Conservation (phyloP, 1,140 invertebrate species). For the Heliconius eleuchia region DNA sequence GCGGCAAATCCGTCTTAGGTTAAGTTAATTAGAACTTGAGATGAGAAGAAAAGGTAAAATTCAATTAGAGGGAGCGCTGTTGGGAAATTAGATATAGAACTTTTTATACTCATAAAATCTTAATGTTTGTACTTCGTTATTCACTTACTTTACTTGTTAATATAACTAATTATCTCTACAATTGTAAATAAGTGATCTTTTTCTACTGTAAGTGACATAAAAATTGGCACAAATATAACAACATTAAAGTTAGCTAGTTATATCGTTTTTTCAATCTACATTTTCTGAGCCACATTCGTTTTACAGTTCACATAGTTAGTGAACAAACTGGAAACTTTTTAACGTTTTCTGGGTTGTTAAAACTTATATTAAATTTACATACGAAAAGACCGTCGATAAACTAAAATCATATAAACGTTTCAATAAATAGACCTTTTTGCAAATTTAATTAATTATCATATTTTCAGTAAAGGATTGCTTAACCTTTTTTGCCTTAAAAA, state of each 20-base stretch:
- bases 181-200: not conserved
- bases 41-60: slow-evolving; percentile 28
- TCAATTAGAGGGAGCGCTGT: slow-evolving; percentile 20
- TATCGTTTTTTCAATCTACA: not conserved
- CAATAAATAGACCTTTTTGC: too few relatives aligned
- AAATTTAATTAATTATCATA: too few relatives aligned
- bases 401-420: too few relatives aligned
- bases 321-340: not conserved
- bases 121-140: not conserved
- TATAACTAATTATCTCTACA: not conserved
- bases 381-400: too few relatives aligned
- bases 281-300: not conserved
- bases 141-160: not conserved
- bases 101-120: not conserved
- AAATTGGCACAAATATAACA: not conserved
- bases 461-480: too few relatives aligned
- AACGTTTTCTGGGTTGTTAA: not conserved
- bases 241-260: not conserved
- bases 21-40: slow-evolving; percentile 56
- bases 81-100: slow-evolving; percentile 18
- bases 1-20: slow-evolving; percentile 36
- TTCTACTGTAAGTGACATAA: not conserved
- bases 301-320: not conserved
- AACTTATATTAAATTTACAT: not conserved
- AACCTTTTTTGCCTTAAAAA: too few relatives aligned